A percentile compares a stretch with the other conserved stretches of the same genome.
Conservation (phyloP, 2,888 invertebrate species). For the Pachymerium ferrugineum region DNA sequence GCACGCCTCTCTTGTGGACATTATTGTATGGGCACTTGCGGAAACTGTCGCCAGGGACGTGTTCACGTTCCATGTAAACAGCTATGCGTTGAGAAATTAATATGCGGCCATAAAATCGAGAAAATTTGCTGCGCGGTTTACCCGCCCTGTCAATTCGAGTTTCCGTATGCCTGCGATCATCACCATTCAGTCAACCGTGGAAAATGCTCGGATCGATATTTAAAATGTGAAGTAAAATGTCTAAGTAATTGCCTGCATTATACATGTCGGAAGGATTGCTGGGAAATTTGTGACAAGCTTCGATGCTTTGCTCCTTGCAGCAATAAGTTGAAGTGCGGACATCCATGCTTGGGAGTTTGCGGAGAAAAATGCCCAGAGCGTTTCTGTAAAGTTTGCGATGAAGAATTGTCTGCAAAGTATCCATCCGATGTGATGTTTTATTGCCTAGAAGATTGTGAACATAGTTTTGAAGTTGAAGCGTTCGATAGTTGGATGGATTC, state of each 20-base stretch:
- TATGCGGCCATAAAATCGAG: constrained; percentile 48
- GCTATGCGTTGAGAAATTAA: constrained; percentile 44
- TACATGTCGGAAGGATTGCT: constrained; percentile 44
- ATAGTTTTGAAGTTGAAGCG: constrained; percentile 46
- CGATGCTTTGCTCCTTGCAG: constrained; percentile 44
- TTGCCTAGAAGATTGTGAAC: constrained; percentile 44
- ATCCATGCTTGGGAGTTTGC: constrained; percentile 48
- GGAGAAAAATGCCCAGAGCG: constrained; percentile 47
- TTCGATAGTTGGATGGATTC: constrained; percentile 45
- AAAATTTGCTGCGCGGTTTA: constrained; percentile 45
- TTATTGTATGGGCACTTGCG: constrained; percentile 45
- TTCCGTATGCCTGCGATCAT: constrained; percentile 45
- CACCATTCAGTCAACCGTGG: too few relatives aligned
- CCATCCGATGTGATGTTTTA: constrained; percentile 51
- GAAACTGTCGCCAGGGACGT: constrained; percentile 44
- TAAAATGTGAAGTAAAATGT: constrained; percentile 46
- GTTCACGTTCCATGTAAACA: constrained; percentile 45
- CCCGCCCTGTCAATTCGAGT: constrained; percentile 47
- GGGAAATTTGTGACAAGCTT: constrained; percentile 44
- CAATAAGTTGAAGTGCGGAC: constrained; percentile 43
- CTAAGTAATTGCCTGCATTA: constrained; percentile 44
- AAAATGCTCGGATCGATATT: constrained; percentile 44
- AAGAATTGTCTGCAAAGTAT: constrained; percentile 45
- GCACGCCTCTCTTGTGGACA: constrained; percentile 42
- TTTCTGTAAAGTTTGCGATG: constrained; percentile 37